A percentile compares a stretch with the other conserved stretches of the same genome.
Evolutionary conservation across 1,140 invertebrate genomes (phyloP).

Genomic region (Pseudomyrmex sp.): DNA sequence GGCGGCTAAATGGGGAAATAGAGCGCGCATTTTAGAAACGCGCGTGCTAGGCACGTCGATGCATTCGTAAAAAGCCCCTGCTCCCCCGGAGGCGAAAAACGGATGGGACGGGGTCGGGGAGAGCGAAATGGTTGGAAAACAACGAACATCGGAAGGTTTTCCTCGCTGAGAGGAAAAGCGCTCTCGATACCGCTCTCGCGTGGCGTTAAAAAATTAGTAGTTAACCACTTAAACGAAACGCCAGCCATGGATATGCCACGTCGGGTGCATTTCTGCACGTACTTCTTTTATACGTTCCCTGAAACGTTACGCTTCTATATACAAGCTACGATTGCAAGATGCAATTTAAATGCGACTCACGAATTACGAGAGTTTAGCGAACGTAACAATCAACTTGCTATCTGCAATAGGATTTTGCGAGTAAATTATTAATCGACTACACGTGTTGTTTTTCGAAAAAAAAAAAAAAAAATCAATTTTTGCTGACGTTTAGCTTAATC

Average conservation of each 20-base stretch:
- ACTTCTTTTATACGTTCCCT: background rate
- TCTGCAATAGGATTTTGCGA: background rate
- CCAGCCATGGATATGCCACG: slow-evolving; percentile 16
- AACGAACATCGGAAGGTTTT: slow-evolving; percentile 16
- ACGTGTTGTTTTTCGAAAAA: too few relatives aligned
- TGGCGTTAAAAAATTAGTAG: slow-evolving; percentile 53
- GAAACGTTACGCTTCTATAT: background rate
- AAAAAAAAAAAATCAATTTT: too few relatives aligned
- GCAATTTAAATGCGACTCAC: background rate
- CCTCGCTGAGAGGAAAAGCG: slow-evolving; percentile 15
- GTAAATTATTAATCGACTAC: slow-evolving; percentile 28
- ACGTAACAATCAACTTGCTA: too few relatives aligned
- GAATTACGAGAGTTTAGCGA: too few relatives aligned
- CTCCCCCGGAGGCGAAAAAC: slow-evolving; percentile 18
- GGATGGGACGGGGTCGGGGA: background rate
- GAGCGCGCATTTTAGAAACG: slow-evolving; percentile 59
- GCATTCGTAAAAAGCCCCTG: slow-evolving; percentile 65
- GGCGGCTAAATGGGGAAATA: slow-evolving; percentile 50
- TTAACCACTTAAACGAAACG: slow-evolving; percentile 54
- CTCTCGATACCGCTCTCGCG: slow-evolving; percentile 41
- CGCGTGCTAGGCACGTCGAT: slow-evolving; percentile 61
- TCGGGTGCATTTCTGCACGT: slow-evolving; percentile 33
- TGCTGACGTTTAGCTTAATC: too few relatives aligned
- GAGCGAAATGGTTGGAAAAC: slow-evolving; percentile 43
- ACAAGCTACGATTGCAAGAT: too few relatives aligned